Evolutionary conservation across 2,888 invertebrate species (phyloP).

Genomic region (Eristalis intricaria): DNA sequence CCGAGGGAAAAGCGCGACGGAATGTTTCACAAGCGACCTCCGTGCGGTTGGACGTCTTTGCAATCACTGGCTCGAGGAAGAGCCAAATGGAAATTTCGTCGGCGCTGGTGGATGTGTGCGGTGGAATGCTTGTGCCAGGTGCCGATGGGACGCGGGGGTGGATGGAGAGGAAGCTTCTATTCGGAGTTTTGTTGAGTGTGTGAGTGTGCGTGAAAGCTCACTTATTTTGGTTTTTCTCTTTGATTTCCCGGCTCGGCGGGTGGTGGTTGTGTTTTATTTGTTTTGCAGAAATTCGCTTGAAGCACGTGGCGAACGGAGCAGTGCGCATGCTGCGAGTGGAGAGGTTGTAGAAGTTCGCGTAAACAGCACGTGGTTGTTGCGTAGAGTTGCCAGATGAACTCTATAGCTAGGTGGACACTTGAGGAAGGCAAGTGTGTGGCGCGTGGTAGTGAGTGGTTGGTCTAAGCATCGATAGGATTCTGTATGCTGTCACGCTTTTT

Average conservation of each 20-base stretch:
- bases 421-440: no score
- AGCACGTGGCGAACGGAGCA: constrained; percentile 48
- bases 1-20: constrained; percentile 52
- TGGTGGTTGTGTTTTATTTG: constrained; percentile 65
- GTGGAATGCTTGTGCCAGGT: constrained; percentile 20
- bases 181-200: background rate
- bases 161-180: constrained; percentile 37
- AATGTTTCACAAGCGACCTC: constrained; percentile 49
- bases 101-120: constrained; percentile 15
- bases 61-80: constrained; percentile 58
- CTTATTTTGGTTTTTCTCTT: constrained; percentile 48
- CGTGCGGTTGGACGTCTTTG: constrained; percentile 52
- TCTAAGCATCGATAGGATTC: no score
- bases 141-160: background rate
- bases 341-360: constrained; percentile 44
- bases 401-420: background rate
- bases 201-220: constrained; percentile 26
- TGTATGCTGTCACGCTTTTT: no score
- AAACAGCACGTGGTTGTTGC: constrained; percentile 54
- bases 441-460: no score
- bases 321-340: constrained; percentile 37
- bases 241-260: constrained; percentile 30
- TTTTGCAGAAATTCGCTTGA: constrained; percentile 50
- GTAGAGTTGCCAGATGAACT: constrained; percentile 33
- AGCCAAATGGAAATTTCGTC: constrained; percentile 50